phyloP scores from a whole-genome alignment of 2,888 invertebrate species.

The Nomada flava region DNA sequence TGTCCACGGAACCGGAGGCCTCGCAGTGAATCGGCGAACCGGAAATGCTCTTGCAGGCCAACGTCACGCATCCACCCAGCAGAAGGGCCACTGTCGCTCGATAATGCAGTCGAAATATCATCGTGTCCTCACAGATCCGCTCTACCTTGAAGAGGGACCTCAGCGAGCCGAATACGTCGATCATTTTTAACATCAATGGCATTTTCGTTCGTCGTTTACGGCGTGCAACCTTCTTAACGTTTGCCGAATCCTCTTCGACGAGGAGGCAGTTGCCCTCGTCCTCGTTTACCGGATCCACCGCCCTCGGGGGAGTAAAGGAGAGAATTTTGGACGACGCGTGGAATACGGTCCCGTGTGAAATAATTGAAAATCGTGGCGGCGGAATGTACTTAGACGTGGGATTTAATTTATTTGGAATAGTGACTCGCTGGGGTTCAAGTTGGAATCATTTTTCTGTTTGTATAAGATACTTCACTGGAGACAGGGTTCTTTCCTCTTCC shows the following conservation, averaged over 20 bases:
- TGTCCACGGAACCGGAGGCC: slow-evolving; percentile 83
- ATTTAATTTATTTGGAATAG: no score
- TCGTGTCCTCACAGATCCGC: slow-evolving; percentile 83
- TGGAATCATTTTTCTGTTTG: no score
- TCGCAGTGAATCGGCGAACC: slow-evolving; percentile 85
- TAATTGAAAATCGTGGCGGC: no score
- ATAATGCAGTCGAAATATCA: slow-evolving; percentile 85
- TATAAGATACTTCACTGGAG: no score
- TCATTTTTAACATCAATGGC: slow-evolving; percentile 83
- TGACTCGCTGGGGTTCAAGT: no score
- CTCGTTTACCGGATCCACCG: slow-evolving; percentile 28
- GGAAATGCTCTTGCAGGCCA: slow-evolving; percentile 84
- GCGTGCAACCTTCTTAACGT: not conserved
- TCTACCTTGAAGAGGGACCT: slow-evolving; percentile 82
- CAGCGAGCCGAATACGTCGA: slow-evolving; percentile 82
- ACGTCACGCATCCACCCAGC: slow-evolving; percentile 85
- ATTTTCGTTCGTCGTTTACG: slow-evolving; percentile 67
- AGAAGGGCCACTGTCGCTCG: slow-evolving; percentile 85
- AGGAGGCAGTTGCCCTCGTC: slow-evolving; percentile 42
- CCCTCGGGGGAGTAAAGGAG: not conserved
- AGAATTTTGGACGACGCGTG: no score
- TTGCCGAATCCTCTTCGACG: slow-evolving; percentile 14
- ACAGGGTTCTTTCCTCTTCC: no score
- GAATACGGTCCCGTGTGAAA: no score
- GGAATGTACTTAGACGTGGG: no score